Conservation (phyloP, 2,113 vertebrate genomes). For the Ptilorrhoa leucosticta region DNA sequence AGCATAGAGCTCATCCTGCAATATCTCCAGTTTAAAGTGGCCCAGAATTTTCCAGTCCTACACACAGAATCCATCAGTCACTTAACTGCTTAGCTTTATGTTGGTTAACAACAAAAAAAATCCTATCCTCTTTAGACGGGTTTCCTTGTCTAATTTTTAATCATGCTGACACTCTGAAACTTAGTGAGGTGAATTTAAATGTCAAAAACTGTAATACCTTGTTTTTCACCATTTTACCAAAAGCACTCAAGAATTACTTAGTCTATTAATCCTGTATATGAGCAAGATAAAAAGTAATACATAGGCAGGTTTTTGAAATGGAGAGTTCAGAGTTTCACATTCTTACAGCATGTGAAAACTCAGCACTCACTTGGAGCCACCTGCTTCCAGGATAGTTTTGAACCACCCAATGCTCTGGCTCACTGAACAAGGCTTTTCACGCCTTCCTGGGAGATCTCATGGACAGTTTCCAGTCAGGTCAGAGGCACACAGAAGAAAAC, state of each 20-base stretch:
- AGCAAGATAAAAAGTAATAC: not conserved
- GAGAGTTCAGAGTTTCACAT: not conserved
- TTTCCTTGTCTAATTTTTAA: not conserved
- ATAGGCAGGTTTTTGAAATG: not conserved
- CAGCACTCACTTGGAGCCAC: not conserved
- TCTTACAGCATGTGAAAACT: not conserved
- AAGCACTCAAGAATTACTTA: not conserved
- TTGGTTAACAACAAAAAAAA: not conserved
- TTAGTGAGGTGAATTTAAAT: not conserved
- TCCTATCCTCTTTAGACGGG: not conserved
- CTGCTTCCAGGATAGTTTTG: not conserved
- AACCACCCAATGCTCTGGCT: not conserved
- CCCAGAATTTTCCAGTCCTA: not conserved
- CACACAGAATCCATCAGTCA: not conserved
- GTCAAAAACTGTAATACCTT: not conserved
- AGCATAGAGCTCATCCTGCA: not conserved
- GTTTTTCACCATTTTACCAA: not conserved
- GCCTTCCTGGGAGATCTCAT: not conserved
- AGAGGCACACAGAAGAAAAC: not conserved
- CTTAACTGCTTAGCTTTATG: not conserved
- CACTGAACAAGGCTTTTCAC: not conserved
- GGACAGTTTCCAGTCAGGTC: not conserved
- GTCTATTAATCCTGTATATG: not conserved
- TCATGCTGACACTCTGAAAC: not conserved
- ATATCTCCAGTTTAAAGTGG: not conserved